Evolutionary conservation across 2,797 vertebrate species (phyloP), one percentile per base, ranked within the genome.

Genomic region (Syngnathus acus): DNA sequence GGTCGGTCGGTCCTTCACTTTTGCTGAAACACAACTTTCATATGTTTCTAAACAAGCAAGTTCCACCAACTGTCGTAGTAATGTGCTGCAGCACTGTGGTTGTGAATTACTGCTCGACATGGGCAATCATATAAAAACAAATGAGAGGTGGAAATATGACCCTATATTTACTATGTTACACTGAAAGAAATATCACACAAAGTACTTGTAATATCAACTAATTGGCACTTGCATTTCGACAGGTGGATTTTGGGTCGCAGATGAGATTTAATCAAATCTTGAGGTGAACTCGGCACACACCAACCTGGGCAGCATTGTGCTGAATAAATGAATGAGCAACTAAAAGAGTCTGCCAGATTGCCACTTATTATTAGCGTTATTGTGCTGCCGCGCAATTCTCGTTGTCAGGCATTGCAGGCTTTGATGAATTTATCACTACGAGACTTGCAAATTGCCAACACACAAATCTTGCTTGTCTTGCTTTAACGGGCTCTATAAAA

Each of bases 341-440:
- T 45, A 45, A 45, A 45, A 62, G 40, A 62, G 40, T 23, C 60
- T 45, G 60, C 62, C 62, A 64, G 23, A 64, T 64, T 64, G 45
- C 62, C 62, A 64, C 43, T 64, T 48, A 64, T 64, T 64, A 64
- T 64, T 64, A 64, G 62, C 45, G 26, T 37, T 37, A 64, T 50
- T 50, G 43, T 48, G 62, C 45, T 48, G 62, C 45, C 62, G 6
- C 21, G 42, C 42, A 62, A 62, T 50, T 47, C 45, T 45, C 13
- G 62, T 62, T 62, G 32, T 64, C 26, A 38, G 62, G 26, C 62
- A 64, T 64, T 14, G 43, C 62, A 47, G 23, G 45, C 62, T 64
- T 64, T 64, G 62, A 64, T 50, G 43, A 50, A 64, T 64, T 48
- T 64, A 64, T 38, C 17, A 9, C 32, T 50, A 64, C 9, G 43